Evolutionary conservation across 2,888 invertebrate species (phyloP).

Genomic region (Phoenoteleia sp.): DNA sequence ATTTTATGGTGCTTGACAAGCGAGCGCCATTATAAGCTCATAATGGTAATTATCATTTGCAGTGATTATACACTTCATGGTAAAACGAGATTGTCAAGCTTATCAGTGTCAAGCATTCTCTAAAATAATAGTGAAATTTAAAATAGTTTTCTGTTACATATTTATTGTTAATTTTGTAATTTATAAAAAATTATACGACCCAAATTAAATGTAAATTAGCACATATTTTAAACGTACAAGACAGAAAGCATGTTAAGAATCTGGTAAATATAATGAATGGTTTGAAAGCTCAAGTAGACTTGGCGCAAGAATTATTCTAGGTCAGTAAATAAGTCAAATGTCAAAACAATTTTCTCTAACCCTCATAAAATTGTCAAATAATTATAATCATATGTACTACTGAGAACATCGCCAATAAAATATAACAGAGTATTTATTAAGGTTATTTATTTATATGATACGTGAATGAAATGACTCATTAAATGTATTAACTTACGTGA

Average conservation of each 20-base stretch:
- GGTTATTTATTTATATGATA: neutral
- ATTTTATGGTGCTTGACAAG: conserved; percentile 82
- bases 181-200: too few relatives aligned
- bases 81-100: conserved; percentile 32
- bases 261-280: neutral
- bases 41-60: conserved; percentile 81
- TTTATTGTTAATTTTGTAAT: too few relatives aligned
- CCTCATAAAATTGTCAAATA: neutral
- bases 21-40: conserved; percentile 78
- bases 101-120: neutral
- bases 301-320: neutral
- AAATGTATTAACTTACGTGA: neutral
- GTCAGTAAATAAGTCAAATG: neutral
- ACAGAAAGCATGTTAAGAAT: neutral
- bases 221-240: too few relatives aligned
- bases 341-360: neutral
- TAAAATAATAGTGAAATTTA: neutral
- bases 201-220: too few relatives aligned
- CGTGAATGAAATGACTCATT: neutral
- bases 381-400: neutral
- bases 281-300: neutral
- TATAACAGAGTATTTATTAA: neutral
- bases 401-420: neutral
- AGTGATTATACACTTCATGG: conserved; percentile 74
- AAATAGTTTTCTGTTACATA: neutral